A percentile compares a stretch with the other conserved stretches of the same genome.
Conservation (phyloP, 2,797 vertebrate species). For the Knipowitschia caucasica region DNA sequence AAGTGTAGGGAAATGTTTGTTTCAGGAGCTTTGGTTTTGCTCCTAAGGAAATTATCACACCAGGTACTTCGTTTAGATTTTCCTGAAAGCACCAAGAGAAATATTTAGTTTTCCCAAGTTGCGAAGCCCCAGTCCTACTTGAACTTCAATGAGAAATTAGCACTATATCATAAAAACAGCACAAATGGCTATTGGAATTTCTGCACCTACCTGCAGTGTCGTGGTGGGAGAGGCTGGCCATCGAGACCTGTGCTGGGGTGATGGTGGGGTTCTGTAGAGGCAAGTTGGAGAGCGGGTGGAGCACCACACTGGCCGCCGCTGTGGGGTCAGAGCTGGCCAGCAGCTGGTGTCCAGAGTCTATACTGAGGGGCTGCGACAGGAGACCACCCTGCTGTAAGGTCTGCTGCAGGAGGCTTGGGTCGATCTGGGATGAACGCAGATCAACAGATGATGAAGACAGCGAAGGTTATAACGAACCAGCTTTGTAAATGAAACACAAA, state of each 20-base stretch:
- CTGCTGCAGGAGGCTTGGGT: conserved; percentile 90
- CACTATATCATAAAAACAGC: no score
- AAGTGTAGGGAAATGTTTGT: no score
- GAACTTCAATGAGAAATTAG: no score
- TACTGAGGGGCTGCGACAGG: conserved; percentile 83
- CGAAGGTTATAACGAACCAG: background rate
- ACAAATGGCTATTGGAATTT: no score
- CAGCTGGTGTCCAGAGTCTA: conserved; percentile 79
- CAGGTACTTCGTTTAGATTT: no score
- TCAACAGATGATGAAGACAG: conserved; percentile 11
- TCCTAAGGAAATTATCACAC: no score
- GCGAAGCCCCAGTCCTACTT: no score
- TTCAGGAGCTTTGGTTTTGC: no score
- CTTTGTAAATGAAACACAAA: background rate
- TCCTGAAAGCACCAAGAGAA: no score
- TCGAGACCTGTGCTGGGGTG: conserved; percentile 79
- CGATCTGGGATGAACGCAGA: conserved; percentile 77
- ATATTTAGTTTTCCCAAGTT: no score
- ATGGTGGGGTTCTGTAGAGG: conserved; percentile 85
- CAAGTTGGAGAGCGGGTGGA: conserved; percentile 89
- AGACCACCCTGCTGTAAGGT: conserved; percentile 89
- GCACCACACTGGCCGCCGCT: conserved; percentile 85
- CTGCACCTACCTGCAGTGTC: conserved; percentile 77
- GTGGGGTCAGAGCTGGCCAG: conserved; percentile 76
- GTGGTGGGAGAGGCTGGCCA: conserved; percentile 84